A percentile compares a stretch with the other conserved stretches of the same genome.
These are phyloP conservation scores for Centropristis striata DNA, from an alignment of 2,113 vertebrate species.

Conservation along the genomic window DNA sequence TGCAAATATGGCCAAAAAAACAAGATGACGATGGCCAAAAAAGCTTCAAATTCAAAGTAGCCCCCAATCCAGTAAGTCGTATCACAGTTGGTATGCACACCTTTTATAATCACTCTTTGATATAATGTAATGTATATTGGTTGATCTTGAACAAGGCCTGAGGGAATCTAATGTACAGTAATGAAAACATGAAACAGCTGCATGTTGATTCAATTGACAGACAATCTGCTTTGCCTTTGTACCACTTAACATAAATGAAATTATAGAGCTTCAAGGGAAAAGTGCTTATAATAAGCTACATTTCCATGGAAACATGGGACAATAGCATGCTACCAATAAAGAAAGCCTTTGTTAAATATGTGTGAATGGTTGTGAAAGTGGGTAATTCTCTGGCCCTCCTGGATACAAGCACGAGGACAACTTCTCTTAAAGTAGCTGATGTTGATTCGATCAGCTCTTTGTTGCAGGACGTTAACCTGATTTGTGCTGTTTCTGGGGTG, in stretches of 20 bases:
- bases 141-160: too few relatives aligned
- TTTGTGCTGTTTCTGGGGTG: background rate
- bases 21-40: too few relatives aligned
- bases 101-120: too few relatives aligned
- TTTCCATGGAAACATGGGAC: background rate
- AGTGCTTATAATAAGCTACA: constrained; percentile 3
- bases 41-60: too few relatives aligned
- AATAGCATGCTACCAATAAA: background rate
- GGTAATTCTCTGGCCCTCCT: background rate
- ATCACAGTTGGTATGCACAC: too few relatives aligned
- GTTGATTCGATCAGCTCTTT: background rate
- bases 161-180: background rate
- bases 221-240: background rate
- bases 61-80: too few relatives aligned
- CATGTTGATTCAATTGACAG: background rate
- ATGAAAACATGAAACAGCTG: background rate
- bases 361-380: background rate
- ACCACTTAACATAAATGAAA: background rate
- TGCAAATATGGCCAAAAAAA: too few relatives aligned
- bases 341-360: background rate
- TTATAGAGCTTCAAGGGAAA: background rate
- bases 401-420: background rate
- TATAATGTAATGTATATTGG: too few relatives aligned
- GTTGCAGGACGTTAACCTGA: background rate
- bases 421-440: background rate